Percentiles rank a stretch among this genome's conserved stretches.
Conservation (phyloP, 2,113 vertebrate species). For the Callipepla squamata region DNA sequence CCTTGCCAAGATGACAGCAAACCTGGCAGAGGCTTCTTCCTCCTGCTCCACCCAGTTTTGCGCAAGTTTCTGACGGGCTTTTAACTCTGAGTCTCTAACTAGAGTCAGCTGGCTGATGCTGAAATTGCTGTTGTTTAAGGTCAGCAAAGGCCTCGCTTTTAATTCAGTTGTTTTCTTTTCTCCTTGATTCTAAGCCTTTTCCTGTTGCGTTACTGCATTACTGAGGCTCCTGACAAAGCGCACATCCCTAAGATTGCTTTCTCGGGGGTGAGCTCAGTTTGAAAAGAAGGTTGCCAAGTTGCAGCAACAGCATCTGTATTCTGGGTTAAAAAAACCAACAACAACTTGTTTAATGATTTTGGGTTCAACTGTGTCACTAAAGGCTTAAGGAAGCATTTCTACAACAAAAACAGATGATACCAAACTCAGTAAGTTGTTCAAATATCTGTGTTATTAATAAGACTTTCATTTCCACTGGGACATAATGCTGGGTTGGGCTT, state of each 20-base stretch:
- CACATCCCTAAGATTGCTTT: not conserved
- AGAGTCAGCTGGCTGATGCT: not conserved
- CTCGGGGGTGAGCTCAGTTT: not conserved
- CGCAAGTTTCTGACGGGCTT: not conserved
- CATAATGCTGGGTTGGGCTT: slow-evolving; percentile 15
- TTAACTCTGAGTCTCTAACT: not conserved
- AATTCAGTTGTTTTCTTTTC: not conserved
- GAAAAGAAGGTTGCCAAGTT: not conserved
- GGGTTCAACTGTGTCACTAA: not conserved
- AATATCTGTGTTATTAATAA: slow-evolving; percentile 10
- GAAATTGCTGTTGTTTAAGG: not conserved
- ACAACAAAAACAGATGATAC: not conserved
- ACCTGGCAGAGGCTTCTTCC: not conserved
- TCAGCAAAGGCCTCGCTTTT: not conserved
- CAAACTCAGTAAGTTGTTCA: slow-evolving; percentile 13
- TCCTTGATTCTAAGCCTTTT: not conserved
- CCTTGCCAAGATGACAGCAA: not conserved
- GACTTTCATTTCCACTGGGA: slow-evolving; percentile 27
- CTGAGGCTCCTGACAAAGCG: slow-evolving; percentile 6
- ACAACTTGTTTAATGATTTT: not conserved
- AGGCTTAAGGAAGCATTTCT: not conserved
- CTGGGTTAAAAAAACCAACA: not conserved
- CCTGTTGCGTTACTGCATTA: slow-evolving; percentile 10
- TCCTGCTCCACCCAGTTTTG: not conserved
- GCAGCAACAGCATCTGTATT: not conserved